Evolutionary conservation across 2,113 vertebrate genomes (phyloP).

Genomic region (Psephotus haematonotus): DNA sequence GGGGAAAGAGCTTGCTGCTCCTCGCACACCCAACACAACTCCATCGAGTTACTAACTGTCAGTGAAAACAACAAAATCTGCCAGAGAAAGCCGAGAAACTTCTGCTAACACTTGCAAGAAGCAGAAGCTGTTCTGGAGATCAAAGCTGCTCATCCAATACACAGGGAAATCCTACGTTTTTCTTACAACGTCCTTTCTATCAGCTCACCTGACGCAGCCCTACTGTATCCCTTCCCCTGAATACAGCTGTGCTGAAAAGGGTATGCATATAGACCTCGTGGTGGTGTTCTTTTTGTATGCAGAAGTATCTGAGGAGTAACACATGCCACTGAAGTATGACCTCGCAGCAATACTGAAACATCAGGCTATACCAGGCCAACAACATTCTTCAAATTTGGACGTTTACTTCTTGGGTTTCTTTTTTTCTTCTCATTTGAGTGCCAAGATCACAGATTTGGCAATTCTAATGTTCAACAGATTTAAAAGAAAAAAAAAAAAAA

Average conservation of each 20-base stretch:
- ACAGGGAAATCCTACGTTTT: background rate
- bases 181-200: background rate
- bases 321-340: background rate
- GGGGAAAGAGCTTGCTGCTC: constrained; percentile 36
- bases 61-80: background rate
- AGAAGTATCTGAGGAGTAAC: background rate
- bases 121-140: background rate
- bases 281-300: background rate
- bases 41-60: background rate
- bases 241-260: background rate
- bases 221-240: background rate
- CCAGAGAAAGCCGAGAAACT: background rate
- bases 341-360: constrained; percentile 3
- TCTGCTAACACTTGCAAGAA: background rate
- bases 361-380: constrained; percentile 30
- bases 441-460: background rate
- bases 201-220: background rate
- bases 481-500: background rate
- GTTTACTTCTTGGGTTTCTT: background rate
- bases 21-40: background rate
- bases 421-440: background rate
- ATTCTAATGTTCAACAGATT: background rate
- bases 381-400: constrained; percentile 5
- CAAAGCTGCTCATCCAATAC: background rate
- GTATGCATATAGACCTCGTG: background rate